Evolutionary conservation across 2,113 vertebrate genomes (phyloP).

Genomic region (crab-eating macaque (Macaca fascicularis)): DNA sequence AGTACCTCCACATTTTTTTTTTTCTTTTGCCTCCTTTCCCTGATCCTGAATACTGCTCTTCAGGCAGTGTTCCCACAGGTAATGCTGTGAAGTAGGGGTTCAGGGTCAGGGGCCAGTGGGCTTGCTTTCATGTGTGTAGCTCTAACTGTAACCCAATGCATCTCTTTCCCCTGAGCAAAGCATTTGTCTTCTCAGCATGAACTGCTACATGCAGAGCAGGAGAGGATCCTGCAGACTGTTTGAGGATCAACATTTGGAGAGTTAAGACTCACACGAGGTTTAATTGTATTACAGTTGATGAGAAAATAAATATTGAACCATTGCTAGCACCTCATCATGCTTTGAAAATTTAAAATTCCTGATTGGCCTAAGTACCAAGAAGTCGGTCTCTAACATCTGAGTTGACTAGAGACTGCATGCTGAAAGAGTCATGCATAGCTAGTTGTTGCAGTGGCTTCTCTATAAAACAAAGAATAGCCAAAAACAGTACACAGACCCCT

Average conservation of each 20-base stretch:
- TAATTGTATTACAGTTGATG: neutral
- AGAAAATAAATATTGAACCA: constrained; percentile 51
- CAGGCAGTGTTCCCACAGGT: constrained; percentile 67
- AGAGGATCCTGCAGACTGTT: constrained; percentile 10
- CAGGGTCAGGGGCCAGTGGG: constrained; percentile 61
- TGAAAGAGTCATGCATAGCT: constrained; percentile 54
- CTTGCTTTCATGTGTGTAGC: constrained; percentile 70
- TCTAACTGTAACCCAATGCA: constrained; percentile 68
- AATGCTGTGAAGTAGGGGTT: constrained; percentile 46
- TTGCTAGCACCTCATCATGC: neutral
- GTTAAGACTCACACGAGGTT: constrained; percentile 45
- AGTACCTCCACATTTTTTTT: no score
- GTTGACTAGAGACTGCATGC: neutral
- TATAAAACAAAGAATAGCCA: constrained; percentile 79
- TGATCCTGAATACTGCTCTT: constrained; percentile 8
- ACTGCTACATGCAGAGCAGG: constrained; percentile 29
- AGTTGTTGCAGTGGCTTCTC: constrained; percentile 74
- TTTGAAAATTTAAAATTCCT: constrained; percentile 48
- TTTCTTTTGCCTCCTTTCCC: constrained; percentile 51
- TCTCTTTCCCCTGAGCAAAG: constrained; percentile 50
- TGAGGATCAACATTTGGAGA: constrained; percentile 34
- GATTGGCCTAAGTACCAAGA: constrained; percentile 70
- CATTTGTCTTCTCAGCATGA: constrained; percentile 76
- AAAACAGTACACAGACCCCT: constrained; percentile 85
- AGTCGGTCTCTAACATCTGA: constrained; percentile 50